Base-by-base conservation (phyloP, 2,888 invertebrate genomes). In the Apotomis turbidana region DNA sequence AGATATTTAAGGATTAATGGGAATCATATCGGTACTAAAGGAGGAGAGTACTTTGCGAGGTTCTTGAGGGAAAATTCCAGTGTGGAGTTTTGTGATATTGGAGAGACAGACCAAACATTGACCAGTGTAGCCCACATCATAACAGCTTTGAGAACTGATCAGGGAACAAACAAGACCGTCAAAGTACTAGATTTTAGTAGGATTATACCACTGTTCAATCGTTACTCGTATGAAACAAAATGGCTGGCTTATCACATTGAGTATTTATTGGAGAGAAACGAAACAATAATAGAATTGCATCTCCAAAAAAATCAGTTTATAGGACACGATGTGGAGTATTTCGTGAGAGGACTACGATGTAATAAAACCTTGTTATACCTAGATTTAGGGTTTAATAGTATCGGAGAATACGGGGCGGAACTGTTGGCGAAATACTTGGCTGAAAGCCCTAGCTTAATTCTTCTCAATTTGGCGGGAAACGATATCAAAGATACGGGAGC, bases 271-370 rank as follows among this genome's bases (percentile, higher is more conserved):
- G 87, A 89, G 80, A 83, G 83, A 54, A 93, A 93, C 60, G 78
- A 77, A 55, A 87, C 85, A 4, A 85, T 95, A 49, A 85, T 90
- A 0, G 95, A 95, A 77, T 79, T 95, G 10, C 94, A 95, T 84
- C 83, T 95, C 38, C 95, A 95, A 80, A 95, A 95, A 78, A 95
- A 94, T 76, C 87, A 93, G 79, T 94, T 95, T 51, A 90, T 93
- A 12, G 94, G 94, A 0, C 95, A 95, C 71, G 95, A 95, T 77
- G 85, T 95, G 55, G 95, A 95, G 75, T 90, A 90, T 70, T 85
- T 95, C 71, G 80, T 92, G 4, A 80, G 90, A 59, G 95, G 95
- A 5, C 85, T 95, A 60, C 81, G 85, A 12, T 77, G 79, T 0
- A 95, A 95, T 78, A 86, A 81, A 1, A 91, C 94, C 0, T 79